Evolutionary conservation across 2,113 vertebrate genomes (phyloP).

Genomic region (Melanostigma gelatinosum): DNA sequence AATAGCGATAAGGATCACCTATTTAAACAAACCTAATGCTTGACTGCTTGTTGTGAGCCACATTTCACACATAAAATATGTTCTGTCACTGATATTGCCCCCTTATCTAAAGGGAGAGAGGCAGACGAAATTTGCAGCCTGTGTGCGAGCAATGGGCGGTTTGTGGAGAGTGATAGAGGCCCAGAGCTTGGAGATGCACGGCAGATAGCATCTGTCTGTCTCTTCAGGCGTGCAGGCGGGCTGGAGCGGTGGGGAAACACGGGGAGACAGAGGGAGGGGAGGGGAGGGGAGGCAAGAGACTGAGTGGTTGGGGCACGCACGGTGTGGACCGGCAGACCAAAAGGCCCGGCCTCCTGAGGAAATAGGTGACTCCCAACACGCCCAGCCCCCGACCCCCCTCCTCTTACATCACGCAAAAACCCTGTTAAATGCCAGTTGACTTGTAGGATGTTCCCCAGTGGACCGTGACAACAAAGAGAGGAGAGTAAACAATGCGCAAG

Average conservation of each 20-base stretch:
- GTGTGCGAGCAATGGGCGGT: conserved; percentile 89
- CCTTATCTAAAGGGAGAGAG: conserved; percentile 96
- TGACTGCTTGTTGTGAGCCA: conserved; percentile 94
- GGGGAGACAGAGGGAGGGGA: conserved; percentile 50
- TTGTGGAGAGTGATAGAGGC: conserved; percentile 88
- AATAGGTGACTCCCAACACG: conserved; percentile 73
- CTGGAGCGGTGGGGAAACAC: conserved; percentile 66
- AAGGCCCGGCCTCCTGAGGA: conserved; percentile 70
- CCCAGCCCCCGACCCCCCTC: not conserved
- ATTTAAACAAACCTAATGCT: conserved; percentile 98
- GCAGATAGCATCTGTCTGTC: conserved; percentile 89
- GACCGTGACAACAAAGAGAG: conserved; percentile 64
- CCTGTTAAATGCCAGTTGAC: conserved; percentile 75
- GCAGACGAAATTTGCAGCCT: conserved; percentile 89
- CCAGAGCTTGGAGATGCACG: conserved; percentile 86
- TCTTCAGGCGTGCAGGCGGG: conserved; percentile 82
- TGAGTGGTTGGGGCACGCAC: conserved; percentile 44
- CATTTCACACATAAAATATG: conserved; percentile 99
- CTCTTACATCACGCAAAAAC: conserved; percentile 58
- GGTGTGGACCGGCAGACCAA: conserved; percentile 60
- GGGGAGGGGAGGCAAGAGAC: conserved; percentile 16
- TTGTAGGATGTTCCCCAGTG: conserved; percentile 72
- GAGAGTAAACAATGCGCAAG: conserved; percentile 63
- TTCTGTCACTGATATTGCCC: conserved; percentile 92
- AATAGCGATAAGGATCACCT: conserved; percentile 92